Percentiles rank a stretch among this genome's conserved stretches.
These are phyloP conservation scores for Rhabdophis nuchalis DNA, from an alignment of 2,797 vertebrate species.

Conservation along the genomic window DNA sequence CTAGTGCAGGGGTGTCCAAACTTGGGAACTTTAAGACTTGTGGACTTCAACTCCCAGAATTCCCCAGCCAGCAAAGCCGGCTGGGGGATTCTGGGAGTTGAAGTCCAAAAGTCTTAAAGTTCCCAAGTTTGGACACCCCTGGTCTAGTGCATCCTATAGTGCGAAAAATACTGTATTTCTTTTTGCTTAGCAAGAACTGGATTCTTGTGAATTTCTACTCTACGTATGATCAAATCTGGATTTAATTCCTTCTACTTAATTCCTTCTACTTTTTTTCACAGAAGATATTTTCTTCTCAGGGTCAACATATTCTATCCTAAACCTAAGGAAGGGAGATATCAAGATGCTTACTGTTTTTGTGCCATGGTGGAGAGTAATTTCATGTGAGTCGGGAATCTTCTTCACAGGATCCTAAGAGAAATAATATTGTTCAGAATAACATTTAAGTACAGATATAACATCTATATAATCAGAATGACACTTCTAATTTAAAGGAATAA, in stretches of 20 bases:
- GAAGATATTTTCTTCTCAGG: not conserved
- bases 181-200: too few relatives aligned
- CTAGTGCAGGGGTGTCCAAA: too few relatives aligned
- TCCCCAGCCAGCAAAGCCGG: too few relatives aligned
- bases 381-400: constrained; percentile 94
- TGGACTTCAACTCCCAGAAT: too few relatives aligned
- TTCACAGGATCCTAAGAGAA: constrained; percentile 83
- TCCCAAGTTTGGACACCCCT: too few relatives aligned
- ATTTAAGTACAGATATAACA: not conserved
- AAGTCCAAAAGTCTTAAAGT: too few relatives aligned
- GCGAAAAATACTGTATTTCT: not conserved
- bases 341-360: constrained; percentile 85
- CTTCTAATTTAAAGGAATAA: not conserved
- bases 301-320: not conserved
- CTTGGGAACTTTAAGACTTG: too few relatives aligned
- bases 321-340: not conserved
- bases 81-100: too few relatives aligned
- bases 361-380: constrained; percentile 92
- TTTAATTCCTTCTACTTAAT: not conserved
- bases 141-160: too few relatives aligned
- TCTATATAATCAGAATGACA: not conserved
- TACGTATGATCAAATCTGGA: not conserved
- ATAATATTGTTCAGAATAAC: not conserved
- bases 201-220: not conserved
- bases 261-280: not conserved